Evolutionary conservation across 2,113 vertebrate genomes (phyloP).

Genomic region (Hystrix cristata): DNA sequence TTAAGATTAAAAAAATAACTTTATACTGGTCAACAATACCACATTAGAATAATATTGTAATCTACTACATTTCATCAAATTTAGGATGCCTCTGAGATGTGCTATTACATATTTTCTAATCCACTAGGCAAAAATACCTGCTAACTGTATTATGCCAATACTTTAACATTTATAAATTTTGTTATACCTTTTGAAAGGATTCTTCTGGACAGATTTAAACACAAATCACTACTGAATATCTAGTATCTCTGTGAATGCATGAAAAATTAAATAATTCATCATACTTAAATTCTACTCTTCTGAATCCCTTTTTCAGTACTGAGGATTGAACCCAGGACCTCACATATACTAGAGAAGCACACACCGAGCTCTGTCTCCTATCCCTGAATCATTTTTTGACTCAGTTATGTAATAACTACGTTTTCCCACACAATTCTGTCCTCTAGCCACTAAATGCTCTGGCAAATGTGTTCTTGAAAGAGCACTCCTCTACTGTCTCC

Average conservation of each 20-base stretch:
- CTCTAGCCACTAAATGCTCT: background rate
- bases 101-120: background rate
- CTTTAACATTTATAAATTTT: constrained; percentile 22
- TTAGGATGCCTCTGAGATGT: constrained; percentile 4
- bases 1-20: constrained; percentile 34
- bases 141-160: constrained; percentile 18
- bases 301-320: background rate
- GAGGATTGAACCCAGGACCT: background rate
- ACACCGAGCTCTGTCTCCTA: background rate
- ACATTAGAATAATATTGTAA: background rate
- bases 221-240: background rate
- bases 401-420: background rate
- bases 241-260: background rate
- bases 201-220: background rate
- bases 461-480: background rate
- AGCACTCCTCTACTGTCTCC: background rate
- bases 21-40: background rate
- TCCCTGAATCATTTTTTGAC: constrained; percentile 34
- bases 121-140: constrained; percentile 3
- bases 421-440: background rate
- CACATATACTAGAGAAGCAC: background rate
- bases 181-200: background rate
- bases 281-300: constrained; percentile 25
- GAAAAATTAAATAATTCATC: constrained; percentile 36
- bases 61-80: background rate